Conservation (phyloP, 2,113 vertebrate species). For the Dipodomys spectabilis region DNA sequence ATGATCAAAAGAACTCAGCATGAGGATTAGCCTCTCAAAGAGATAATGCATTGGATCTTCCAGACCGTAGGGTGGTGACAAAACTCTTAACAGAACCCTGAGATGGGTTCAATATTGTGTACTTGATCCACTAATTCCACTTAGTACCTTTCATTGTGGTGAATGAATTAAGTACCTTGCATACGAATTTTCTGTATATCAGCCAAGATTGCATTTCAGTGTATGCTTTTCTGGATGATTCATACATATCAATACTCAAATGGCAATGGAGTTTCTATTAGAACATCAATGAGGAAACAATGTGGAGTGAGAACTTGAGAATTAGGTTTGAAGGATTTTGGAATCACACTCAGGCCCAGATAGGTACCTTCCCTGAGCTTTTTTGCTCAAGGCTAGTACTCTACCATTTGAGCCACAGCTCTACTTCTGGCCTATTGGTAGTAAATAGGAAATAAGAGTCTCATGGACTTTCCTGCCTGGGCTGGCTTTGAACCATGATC, state of each 20-base stretch:
- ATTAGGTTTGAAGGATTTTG: neutral
- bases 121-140: neutral
- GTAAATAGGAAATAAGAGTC: too few species aligned
- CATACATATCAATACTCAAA: neutral
- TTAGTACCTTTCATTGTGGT: conserved; percentile 41
- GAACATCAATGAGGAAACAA: neutral
- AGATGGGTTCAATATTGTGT: neutral
- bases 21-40: conserved; percentile 58
- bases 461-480: too few species aligned
- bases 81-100: neutral
- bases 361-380: too few species aligned
- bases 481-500: too few species aligned
- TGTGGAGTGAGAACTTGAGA: neutral
- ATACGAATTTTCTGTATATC: conserved; percentile 10
- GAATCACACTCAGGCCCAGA: neutral
- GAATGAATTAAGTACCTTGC: neutral
- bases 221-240: neutral
- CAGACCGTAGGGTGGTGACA: neutral
- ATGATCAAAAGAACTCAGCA: conserved; percentile 70
- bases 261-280: neutral
- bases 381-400: too few species aligned
- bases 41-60: conserved; percentile 52
- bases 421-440: too few species aligned
- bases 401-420: too few species aligned
- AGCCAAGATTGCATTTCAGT: neutral